These are phyloP conservation scores for Anticlea derivata DNA, from an alignment of 2,888 invertebrate genomes.

Conservation along the genomic window DNA sequence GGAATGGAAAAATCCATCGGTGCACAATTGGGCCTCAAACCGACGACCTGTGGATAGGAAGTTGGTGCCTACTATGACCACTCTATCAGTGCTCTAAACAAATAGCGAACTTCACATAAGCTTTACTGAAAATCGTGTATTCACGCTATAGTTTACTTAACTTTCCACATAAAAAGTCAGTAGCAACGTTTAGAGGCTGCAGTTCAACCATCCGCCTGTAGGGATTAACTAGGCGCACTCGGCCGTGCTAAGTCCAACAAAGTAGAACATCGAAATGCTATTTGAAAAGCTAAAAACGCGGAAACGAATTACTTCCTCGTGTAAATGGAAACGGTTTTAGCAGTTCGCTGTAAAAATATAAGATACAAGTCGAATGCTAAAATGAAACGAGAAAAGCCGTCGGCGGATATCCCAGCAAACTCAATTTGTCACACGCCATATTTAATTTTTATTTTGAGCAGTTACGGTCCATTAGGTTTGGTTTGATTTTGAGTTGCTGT, in stretches of 20 bases:
- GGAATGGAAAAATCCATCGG: too few species aligned
- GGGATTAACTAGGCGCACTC: slow-evolving; percentile 52
- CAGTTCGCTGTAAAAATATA: slow-evolving; percentile 14
- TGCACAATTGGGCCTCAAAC: too few species aligned
- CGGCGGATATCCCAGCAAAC: slow-evolving; percentile 6
- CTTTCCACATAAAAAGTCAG: slow-evolving; percentile 2
- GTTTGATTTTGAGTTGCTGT: not conserved
- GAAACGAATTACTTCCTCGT: slow-evolving; percentile 43
- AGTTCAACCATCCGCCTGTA: slow-evolving; percentile 44
- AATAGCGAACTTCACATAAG: too few species aligned
- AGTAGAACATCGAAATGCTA: slow-evolving; percentile 64
- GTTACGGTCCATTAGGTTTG: not conserved
- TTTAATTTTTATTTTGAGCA: not conserved
- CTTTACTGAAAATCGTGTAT: too few species aligned
- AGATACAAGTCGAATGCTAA: slow-evolving; percentile 4
- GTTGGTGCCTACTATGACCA: too few species aligned
- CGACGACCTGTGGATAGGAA: too few species aligned
- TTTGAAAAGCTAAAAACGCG: slow-evolving; percentile 59
- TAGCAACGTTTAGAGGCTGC: slow-evolving; percentile 18
- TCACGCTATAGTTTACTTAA: too few species aligned
- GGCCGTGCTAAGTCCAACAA: slow-evolving; percentile 47
- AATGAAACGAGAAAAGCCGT: slow-evolving; percentile 5
- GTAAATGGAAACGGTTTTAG: slow-evolving; percentile 38
- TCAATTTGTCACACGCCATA: slow-evolving; percentile 6
- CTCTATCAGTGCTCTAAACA: too few species aligned